Evolutionary conservation across 2,113 vertebrate genomes (phyloP).

Genomic region (Rattus rattus): DNA sequence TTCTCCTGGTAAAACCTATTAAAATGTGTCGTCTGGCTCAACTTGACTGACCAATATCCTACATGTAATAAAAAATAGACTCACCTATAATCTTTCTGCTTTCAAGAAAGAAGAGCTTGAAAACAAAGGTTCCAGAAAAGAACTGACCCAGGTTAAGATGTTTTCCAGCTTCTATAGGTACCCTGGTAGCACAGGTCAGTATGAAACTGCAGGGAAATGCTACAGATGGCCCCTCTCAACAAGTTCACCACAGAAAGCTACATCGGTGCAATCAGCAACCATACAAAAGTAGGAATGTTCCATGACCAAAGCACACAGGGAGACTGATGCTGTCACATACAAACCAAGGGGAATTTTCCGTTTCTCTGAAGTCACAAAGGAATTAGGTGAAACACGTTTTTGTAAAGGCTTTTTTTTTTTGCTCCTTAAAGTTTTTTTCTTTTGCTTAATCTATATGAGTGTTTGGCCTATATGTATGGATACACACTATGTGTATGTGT

Average conservation of each 20-base stretch:
- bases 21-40: background rate
- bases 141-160: conserved; percentile 17
- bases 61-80: conserved; percentile 14
- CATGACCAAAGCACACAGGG: background rate
- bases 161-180: background rate
- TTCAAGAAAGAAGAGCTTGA: background rate
- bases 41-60: background rate
- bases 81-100: background rate
- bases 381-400: conserved; percentile 35
- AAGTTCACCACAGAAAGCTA: background rate
- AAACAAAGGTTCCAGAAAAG: background rate
- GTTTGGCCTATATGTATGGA: background rate
- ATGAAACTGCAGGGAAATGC: background rate
- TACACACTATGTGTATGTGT: background rate
- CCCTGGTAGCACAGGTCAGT: background rate
- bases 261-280: background rate
- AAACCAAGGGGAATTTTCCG: conserved; percentile 1
- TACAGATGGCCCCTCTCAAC: background rate
- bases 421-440: background rate
- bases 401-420: background rate
- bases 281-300: background rate
- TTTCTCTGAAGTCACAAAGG: background rate
- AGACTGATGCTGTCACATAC: background rate
- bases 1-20: background rate
- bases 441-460: background rate